These are phyloP conservation scores for Cyphomyrus plagiostoma DNA, from an alignment of 2,113 vertebrate species.

Conservation along the genomic window DNA sequence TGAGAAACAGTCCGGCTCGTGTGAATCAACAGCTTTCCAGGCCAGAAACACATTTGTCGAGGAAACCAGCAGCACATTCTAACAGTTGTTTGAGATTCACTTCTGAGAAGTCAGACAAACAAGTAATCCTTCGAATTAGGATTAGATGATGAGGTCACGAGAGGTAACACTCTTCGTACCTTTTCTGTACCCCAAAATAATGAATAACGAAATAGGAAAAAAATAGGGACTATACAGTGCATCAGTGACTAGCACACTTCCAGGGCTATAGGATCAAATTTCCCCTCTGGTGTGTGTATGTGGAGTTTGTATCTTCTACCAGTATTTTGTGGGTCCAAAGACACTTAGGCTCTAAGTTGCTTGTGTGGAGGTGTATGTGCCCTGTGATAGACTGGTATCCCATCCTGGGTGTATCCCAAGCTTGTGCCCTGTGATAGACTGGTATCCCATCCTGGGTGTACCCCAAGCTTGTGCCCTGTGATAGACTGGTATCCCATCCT, in stretches of 20 bases:
- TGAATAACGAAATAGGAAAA: not conserved
- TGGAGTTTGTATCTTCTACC: not conserved
- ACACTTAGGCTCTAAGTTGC: not conserved
- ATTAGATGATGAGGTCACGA: not conserved
- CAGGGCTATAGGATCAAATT: not conserved
- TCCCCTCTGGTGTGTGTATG: not conserved
- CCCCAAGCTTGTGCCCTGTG: too few relatives aligned
- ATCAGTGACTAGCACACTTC: not conserved
- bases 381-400: not conserved
- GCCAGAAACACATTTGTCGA: not conserved
- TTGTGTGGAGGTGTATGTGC: not conserved
- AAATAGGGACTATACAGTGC: not conserved
- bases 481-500: too few relatives aligned
- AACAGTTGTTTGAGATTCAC: not conserved
- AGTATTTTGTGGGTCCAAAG: not conserved
- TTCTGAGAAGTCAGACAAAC: not conserved
- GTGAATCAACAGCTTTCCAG: not conserved
- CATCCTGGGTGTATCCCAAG: not conserved
- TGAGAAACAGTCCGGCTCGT: not conserved
- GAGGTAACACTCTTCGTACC: not conserved
- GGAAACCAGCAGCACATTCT: not conserved
- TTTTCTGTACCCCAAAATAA: not conserved
- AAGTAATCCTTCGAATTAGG: not conserved
- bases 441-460: too few relatives aligned
- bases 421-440: not conserved